Evolutionary conservation across 30 jellyfish, hydroid and myxozoan genomes (phyloP), one percentile per base, ranked within the genome.

Genomic region (Clytia hemisphaerica): DNA sequence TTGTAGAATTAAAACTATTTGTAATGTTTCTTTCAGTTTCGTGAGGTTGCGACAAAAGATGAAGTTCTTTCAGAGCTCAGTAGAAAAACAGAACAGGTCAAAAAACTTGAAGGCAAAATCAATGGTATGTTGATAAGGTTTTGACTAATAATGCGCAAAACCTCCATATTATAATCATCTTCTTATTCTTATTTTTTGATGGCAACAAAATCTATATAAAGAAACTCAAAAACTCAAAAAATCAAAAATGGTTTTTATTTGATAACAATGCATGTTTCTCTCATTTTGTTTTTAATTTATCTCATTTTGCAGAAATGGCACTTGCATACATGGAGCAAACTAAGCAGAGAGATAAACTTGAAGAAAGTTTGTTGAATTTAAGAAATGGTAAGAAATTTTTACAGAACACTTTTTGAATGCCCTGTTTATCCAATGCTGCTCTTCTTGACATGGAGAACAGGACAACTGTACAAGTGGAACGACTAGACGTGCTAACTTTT

Each of bases 241-340:
- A n/a, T n/a, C n/a, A n/a, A n/a, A n/a, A n/a, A n/a, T n/a, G n/a
- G n/a, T n/a, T n/a, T n/a, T n/a, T n/a, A n/a, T n/a, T n/a, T n/a
- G n/a, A n/a, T n/a, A n/a, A n/a, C n/a, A n/a, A n/a, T n/a, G n/a
- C n/a, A n/a, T n/a, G n/a, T n/a, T n/a, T n/a, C n/a, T n/a, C n/a
- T n/a, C n/a, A n/a, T n/a, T n/a, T n/a, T n/a, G n/a, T n/a, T n/a
- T n/a, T n/a, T n/a, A n/a, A n/a, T n/a, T n/a, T n/a, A n/a, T n/a
- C n/a, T n/a, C n/a, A n/a, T n/a, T 24, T 28, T 49, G 18, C 46
- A 89, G 98, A 71, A 58, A 80, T 89, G 98, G 93, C 98, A 27
- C 42, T 72, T 27, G 95, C 98, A 4, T 81, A 65, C 44, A 57
- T 72, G 65, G 98, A 89, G 38, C 98, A 89, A 55, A 54, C 94